These are phyloP conservation scores for Litocranius walleri DNA, from an alignment of 2,113 vertebrate species.

Conservation along the genomic window DNA sequence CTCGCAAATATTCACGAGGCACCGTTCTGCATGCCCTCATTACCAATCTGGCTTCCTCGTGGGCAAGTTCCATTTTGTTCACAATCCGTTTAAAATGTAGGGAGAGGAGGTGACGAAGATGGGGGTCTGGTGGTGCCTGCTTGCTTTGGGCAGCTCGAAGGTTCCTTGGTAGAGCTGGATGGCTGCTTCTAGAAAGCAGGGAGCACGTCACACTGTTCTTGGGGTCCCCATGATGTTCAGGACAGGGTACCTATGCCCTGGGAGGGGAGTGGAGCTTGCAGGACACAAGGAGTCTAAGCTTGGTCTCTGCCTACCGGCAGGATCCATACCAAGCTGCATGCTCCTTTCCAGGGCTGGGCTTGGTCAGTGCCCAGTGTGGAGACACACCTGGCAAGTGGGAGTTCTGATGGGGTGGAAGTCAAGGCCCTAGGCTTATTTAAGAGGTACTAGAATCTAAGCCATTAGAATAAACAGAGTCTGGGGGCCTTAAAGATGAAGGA, in stretches of 20 bases:
- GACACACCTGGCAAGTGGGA: background rate
- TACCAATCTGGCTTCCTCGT: background rate
- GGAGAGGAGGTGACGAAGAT: background rate
- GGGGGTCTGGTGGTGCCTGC: background rate
- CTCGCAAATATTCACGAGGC: background rate
- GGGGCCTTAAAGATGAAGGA: background rate
- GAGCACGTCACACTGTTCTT: background rate
- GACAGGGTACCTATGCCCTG: background rate
- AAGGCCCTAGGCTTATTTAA: background rate
- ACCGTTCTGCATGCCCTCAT: background rate
- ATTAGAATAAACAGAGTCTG: background rate
- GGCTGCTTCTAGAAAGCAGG: background rate
- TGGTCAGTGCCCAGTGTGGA: background rate
- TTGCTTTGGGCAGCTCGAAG: background rate
- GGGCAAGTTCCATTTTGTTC: background rate
- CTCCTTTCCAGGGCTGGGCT: background rate
- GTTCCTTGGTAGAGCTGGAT: background rate
- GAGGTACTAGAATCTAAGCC: background rate
- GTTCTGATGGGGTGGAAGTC: background rate
- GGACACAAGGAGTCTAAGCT: background rate
- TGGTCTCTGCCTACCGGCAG: background rate
- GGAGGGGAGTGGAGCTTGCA: background rate
- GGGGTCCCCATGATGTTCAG: background rate
- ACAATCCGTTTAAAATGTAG: background rate
- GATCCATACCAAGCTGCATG: accelerated